Evolutionary conservation across 2,797 vertebrate genomes (phyloP), one percentile per base, ranked within the genome.

Genomic region (Zonotrichia albicollis): DNA sequence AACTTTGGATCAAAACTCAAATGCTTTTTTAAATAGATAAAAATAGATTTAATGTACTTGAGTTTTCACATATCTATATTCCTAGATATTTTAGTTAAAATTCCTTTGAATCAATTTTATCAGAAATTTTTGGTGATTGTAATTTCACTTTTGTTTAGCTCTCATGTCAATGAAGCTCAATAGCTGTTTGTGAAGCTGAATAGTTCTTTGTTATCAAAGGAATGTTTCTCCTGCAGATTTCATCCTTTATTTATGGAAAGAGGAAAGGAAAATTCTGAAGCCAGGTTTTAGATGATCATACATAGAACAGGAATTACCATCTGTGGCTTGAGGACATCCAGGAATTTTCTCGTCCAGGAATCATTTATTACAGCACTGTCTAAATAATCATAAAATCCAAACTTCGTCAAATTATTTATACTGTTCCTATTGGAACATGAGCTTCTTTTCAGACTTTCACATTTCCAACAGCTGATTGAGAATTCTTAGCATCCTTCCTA

Each of bases 311-410:
- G 43, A 95, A 88, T 92, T 91, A 70, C 91, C 90, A 94, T 96
- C 94, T 96, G 95, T 91, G 73, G 70, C 71, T 81, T 94, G 79
- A 95, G 53, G 55, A 91, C 94, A 96, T 96, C 96, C 96, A 97
- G 95, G 94, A 96, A 93, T 95, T 92, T 96, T 96, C 85, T 96
- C 46, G 36, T 71, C 76, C 76, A 91, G 96, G 91, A 97, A 95
- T 88, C 32, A 84, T 95, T 95, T 94, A 84, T 87, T 91, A 81
- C 27, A 86, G 29, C 79, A 78, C 76, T 81, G 62, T 95, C 80
- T 94, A 94, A 96, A 93, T 87, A 96, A 94, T 92, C 82, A 93
- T 87, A 90, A 93, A 95, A 92, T 64, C 79, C 91, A 93, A 93
- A 92, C 51, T 93, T 66, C 2, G 0, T 91, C 89, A 95, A 91